These are phyloP conservation scores for Litoditis marina DNA, from an alignment of 2,888 invertebrate genomes.

Conservation along the genomic window DNA sequence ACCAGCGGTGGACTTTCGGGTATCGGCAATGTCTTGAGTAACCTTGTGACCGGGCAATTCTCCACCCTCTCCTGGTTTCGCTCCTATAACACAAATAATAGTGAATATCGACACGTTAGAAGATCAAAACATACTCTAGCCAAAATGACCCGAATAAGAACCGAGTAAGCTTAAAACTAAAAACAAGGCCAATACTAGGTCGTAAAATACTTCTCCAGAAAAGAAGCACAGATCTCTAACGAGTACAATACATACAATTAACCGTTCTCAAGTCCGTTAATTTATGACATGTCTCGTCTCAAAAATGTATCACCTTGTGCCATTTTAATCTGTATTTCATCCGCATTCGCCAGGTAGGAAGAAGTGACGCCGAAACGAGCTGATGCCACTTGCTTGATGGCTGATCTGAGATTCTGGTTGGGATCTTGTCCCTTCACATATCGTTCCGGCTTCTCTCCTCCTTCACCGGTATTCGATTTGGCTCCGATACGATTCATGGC, in stretches of 20 bases:
- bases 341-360: conserved; percentile 91
- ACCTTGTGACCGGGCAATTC: conserved; percentile 87
- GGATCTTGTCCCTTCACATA: conserved; percentile 75
- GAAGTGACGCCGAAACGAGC: conserved; percentile 97
- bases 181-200: too few species aligned
- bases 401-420: conserved; percentile 79
- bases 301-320: too few species aligned
- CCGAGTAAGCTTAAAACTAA: too few species aligned
- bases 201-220: too few species aligned
- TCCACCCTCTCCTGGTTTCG: conserved; percentile 97
- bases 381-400: conserved; percentile 93
- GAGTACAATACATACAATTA: too few species aligned
- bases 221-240: too few species aligned
- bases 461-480: conserved; percentile 98
- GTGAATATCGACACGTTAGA: neutral
- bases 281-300: too few species aligned
- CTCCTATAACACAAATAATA: conserved; percentile 66
- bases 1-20: conserved; percentile 90
- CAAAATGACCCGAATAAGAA: neutral
- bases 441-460: conserved; percentile 73
- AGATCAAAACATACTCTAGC: conserved; percentile 1
- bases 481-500: conserved; percentile 97
- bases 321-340: conserved; percentile 99
- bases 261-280: too few species aligned
- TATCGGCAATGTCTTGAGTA: conserved; percentile 87